Evolutionary conservation across 2,113 vertebrate species (phyloP).

Genomic region (mouse (Mus musculus)): GRCm39 chr1:178675001-178675500

Average conservation of each 20-base stretch:
- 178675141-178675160: slow-evolving; percentile 76
- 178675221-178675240: slow-evolving; percentile 39
- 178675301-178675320: slow-evolving; percentile 14
- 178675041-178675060: slow-evolving; percentile 80
- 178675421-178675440: not conserved
- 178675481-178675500: not conserved
- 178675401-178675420: not conserved
- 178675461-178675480: not conserved
- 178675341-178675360: not conserved
- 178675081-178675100: slow-evolving; percentile 78
- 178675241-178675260: slow-evolving; percentile 67
- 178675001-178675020: slow-evolving; percentile 72
- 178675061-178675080: slow-evolving; percentile 79
- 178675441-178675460: not conserved
- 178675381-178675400: not conserved
- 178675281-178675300: not conserved
- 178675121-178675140: slow-evolving; percentile 81
- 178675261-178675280: slow-evolving; percentile 72
- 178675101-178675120: slow-evolving; percentile 81
- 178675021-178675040: slow-evolving; percentile 82
- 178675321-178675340: not conserved
- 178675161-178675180: slow-evolving; percentile 75
- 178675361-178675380: not conserved
- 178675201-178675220: slow-evolving; percentile 70
- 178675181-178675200: slow-evolving; percentile 64